These are phyloP conservation scores for Laspeyria flexula DNA, from an alignment of 2,888 invertebrate species.

Conservation along the genomic window DNA sequence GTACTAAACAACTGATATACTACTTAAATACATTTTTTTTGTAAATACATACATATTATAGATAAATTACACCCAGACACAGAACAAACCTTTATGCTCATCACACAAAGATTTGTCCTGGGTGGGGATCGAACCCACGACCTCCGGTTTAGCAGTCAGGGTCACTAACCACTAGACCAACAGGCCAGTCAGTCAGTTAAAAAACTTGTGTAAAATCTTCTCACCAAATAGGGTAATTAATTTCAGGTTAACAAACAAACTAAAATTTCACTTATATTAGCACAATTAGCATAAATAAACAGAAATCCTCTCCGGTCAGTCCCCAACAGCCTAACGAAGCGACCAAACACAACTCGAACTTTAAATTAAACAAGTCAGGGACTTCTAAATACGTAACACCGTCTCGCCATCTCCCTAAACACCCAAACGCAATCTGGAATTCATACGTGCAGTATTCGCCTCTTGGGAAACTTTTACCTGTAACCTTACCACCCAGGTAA, in stretches of 20 bases:
- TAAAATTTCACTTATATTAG: slow-evolving; percentile 3
- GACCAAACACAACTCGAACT: slow-evolving; percentile 33
- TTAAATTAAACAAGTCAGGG: slow-evolving; percentile 33
- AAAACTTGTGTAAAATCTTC: no score
- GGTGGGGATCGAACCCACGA: no score
- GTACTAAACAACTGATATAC: no score
- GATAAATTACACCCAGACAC: no score
- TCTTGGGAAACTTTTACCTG: slow-evolving; percentile 36
- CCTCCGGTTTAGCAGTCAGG: no score
- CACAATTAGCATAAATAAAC: slow-evolving; percentile 16
- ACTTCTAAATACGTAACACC: slow-evolving; percentile 26
- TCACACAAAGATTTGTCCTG: no score
- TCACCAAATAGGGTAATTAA: slow-evolving; percentile 4
- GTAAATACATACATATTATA: no score
- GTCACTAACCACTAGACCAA: no score
- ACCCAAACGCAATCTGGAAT: slow-evolving; percentile 51
- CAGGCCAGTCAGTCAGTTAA: no score
- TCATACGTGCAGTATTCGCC: slow-evolving; percentile 41
- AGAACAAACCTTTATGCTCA: no score
- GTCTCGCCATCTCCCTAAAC: slow-evolving; percentile 33
- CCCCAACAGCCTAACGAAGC: slow-evolving; percentile 29
- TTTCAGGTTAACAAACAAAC: slow-evolving; percentile 3
- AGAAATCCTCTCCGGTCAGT: slow-evolving; percentile 20
- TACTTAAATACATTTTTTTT: no score
- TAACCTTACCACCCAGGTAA: not conserved